Evolutionary conservation across 2,113 vertebrate genomes (phyloP).

Genomic region (Brachypodius melanocephalos): DNA sequence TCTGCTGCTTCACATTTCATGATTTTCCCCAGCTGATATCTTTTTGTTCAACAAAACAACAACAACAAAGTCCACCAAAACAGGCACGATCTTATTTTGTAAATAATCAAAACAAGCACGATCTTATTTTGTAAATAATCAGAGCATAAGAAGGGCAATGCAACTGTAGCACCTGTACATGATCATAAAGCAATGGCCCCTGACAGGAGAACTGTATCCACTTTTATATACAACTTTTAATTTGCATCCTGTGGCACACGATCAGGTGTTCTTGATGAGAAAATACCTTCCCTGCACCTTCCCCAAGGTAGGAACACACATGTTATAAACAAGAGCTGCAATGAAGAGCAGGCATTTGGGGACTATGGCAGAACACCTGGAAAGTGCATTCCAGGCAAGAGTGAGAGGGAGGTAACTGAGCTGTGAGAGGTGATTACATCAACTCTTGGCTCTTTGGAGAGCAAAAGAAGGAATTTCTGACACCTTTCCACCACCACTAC

Average conservation of each 20-base stretch:
- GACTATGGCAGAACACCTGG: background rate
- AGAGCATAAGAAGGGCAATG: background rate
- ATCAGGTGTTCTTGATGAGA: background rate
- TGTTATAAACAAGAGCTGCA: background rate
- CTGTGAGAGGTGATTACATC: background rate
- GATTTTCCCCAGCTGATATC: background rate
- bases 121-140: background rate
- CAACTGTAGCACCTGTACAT: accelerated
- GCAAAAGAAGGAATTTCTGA: conserved; percentile 9
- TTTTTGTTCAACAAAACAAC: background rate
- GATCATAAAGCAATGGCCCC: background rate
- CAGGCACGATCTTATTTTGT: background rate
- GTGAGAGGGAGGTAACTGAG: background rate
- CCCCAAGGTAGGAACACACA: accelerated
- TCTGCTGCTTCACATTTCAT: background rate
- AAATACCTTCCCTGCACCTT: background rate
- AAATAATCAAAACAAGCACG: background rate
- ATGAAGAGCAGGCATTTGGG: background rate
- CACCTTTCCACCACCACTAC: background rate
- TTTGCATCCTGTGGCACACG: background rate
- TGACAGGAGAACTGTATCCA: background rate
- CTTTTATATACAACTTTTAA: background rate
- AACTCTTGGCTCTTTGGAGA: background rate
- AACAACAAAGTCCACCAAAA: background rate
- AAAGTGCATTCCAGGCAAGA: background rate